These are phyloP conservation scores for Camponotus vicinus DNA, from an alignment of 1,140 invertebrate genomes.

Conservation along the genomic window DNA sequence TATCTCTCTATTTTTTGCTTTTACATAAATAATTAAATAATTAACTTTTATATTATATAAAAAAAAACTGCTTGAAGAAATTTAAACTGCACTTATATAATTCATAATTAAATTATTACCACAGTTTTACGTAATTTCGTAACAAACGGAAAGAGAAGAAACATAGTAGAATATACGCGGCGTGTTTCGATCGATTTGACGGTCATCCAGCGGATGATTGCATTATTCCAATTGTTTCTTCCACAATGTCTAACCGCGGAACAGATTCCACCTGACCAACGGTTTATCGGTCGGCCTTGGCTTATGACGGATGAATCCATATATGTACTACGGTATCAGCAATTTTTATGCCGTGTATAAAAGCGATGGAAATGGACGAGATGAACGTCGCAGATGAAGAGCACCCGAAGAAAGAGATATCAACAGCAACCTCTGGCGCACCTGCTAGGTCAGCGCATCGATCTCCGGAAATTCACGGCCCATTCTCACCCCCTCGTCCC, in stretches of 20 bases:
- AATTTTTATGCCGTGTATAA: conserved; percentile 19
- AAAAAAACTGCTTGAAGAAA: neutral
- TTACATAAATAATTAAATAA: neutral
- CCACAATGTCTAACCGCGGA: conserved; percentile 38
- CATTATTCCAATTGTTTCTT: conserved; percentile 57
- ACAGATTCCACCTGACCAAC: conserved; percentile 18
- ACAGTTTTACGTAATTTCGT: neutral
- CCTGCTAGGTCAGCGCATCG: conserved; percentile 58
- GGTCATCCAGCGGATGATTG: conserved; percentile 32
- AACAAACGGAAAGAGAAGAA: neutral
- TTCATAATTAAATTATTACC: conserved; percentile 22
- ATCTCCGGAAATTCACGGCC: conserved; percentile 55
- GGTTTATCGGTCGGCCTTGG: conserved; percentile 15
- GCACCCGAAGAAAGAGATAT: conserved; percentile 33
- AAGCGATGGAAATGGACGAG: neutral
- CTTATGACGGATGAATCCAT: conserved; percentile 50
- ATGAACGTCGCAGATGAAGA: conserved; percentile 2
- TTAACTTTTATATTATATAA: neutral
- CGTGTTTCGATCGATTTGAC: conserved; percentile 16
- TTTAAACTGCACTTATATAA: neutral
- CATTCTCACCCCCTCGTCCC: neutral
- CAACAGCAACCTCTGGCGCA: conserved; percentile 13
- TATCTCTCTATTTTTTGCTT: neutral
- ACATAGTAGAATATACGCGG: neutral
- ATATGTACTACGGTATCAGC: conserved; percentile 22